Conservation (phyloP, 2,113 vertebrate species). For the Micronisus gabar region DNA sequence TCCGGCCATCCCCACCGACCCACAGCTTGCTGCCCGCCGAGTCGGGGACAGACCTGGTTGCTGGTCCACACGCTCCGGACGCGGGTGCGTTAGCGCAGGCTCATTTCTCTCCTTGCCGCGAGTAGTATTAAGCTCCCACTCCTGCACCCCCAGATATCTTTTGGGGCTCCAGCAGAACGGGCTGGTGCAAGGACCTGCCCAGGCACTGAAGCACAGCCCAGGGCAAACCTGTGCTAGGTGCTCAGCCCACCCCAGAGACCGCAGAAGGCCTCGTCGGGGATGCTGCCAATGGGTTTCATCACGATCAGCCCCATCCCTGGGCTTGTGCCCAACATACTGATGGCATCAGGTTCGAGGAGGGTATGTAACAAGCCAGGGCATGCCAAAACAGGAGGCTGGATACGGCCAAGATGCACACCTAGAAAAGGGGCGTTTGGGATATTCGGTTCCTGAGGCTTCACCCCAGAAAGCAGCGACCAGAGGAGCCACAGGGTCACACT, state of each 20-base stretch:
- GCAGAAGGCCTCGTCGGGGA: not conserved
- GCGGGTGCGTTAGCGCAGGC: accelerated
- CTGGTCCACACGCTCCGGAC: accelerated
- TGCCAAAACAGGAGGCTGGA: not conserved
- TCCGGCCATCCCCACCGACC: not conserved
- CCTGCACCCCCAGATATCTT: not conserved
- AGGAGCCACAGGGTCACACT: not conserved
- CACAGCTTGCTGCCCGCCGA: accelerated
- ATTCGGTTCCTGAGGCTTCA: accelerated
- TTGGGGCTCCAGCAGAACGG: not conserved
- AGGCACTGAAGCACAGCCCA: not conserved
- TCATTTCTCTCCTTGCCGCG: not conserved
- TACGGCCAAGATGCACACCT: accelerated
- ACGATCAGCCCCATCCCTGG: not conserved
- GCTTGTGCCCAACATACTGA: accelerated
- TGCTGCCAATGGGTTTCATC: not conserved
- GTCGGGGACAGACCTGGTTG: accelerated
- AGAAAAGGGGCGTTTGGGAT: not conserved
- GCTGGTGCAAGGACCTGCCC: not conserved
- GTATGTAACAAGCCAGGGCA: accelerated
- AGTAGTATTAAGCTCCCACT: not conserved
- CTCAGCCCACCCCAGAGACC: not conserved
- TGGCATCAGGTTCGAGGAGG: accelerated
- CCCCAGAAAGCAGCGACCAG: not conserved
- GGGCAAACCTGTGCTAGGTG: not conserved